A percentile compares a stretch with the other conserved stretches of the same genome.
phyloP scores from a whole-genome alignment of 2,113 vertebrate genomes.

The Tragelaphus strepsiceros region DNA sequence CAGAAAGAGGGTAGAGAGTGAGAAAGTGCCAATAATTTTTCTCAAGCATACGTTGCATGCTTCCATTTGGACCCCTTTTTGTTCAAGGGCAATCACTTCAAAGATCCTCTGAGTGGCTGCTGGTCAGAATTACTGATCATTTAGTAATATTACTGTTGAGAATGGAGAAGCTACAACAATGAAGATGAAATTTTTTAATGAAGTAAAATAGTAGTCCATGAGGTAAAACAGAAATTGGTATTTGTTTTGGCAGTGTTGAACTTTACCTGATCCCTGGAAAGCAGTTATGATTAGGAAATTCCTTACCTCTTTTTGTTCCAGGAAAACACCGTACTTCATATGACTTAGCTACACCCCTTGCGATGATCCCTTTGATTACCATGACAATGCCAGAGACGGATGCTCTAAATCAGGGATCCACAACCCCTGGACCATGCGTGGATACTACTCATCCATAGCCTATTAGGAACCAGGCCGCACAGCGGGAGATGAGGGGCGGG shows the following conservation, averaged over 20 bases:
- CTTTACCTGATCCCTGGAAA: background rate
- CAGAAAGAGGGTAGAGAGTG: background rate
- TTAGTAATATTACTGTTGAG: background rate
- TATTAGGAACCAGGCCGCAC: background rate
- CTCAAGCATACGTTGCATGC: background rate
- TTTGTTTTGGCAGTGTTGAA: background rate
- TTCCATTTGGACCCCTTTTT: background rate
- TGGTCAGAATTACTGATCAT: background rate
- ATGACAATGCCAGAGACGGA: background rate
- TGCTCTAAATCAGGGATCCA: background rate
- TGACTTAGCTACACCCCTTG: background rate
- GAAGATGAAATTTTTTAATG: background rate
- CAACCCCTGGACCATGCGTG: rapidly evolving
- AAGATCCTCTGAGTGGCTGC: background rate
- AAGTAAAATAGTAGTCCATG: background rate
- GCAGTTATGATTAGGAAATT: background rate
- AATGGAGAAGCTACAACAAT: background rate
- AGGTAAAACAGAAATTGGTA: background rate
- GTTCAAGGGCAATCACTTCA: background rate
- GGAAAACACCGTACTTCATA: background rate
- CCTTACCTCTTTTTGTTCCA: background rate
- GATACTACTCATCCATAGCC: background rate
- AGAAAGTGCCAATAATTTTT: background rate
- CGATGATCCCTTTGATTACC: background rate
- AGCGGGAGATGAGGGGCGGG: background rate